These are phyloP conservation scores for Lacerta agilis DNA, from an alignment of 2,797 vertebrate species.

Conservation along the genomic window DNA sequence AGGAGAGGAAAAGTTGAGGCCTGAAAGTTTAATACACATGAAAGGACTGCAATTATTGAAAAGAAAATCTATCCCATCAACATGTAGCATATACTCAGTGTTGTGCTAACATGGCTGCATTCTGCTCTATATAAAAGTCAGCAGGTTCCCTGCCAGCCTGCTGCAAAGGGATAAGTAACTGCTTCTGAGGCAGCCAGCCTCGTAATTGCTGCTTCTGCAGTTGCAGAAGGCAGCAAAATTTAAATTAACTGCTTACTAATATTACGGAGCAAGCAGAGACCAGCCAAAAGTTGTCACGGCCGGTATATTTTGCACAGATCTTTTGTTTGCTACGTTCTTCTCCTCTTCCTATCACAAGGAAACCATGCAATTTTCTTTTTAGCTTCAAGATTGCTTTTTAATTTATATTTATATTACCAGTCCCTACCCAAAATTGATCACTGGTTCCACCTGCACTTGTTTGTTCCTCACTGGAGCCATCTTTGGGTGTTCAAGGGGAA, in stretches of 20 bases:
- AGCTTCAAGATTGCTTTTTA: background rate
- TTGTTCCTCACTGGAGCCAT: background rate
- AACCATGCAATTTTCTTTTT: background rate
- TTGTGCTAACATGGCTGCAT: slow-evolving; percentile 50
- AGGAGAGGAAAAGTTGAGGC: slow-evolving; percentile 41
- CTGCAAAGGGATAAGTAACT: slow-evolving; percentile 58
- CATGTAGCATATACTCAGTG: slow-evolving; percentile 33
- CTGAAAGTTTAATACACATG: slow-evolving; percentile 50
- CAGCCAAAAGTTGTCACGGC: background rate
- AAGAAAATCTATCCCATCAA: slow-evolving; percentile 35
- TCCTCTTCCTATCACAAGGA: background rate
- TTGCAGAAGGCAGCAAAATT: slow-evolving; percentile 47
- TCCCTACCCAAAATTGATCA: background rate
- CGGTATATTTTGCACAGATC: background rate
- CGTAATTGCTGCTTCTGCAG: slow-evolving; percentile 17
- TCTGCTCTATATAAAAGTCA: slow-evolving; percentile 50
- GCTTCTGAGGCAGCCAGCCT: slow-evolving; percentile 38
- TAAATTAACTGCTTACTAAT: background rate
- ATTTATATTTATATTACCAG: background rate
- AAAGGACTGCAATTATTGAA: slow-evolving; percentile 51
- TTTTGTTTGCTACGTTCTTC: background rate
- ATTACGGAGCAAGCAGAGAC: background rate
- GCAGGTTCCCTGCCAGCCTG: slow-evolving; percentile 43
- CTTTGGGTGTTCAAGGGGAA: background rate
- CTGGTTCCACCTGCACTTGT: background rate